phyloP scores from a whole-genome alignment of 2,797 vertebrate genomes.

The Heteromormyrus szaboi region DNA sequence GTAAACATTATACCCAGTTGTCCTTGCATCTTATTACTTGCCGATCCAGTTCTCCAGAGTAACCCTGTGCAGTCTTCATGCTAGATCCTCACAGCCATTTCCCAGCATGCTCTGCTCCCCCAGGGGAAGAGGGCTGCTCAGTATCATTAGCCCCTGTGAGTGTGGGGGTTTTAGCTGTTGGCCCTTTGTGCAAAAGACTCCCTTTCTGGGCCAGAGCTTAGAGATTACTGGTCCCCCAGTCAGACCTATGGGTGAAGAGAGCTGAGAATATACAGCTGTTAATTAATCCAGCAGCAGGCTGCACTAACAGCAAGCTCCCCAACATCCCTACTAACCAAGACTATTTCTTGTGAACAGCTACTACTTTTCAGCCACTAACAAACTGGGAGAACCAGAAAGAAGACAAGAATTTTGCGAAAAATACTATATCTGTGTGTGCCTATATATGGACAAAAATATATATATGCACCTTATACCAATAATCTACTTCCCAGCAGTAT shows the following conservation, averaged over 20 bases:
- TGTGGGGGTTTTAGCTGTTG: neutral
- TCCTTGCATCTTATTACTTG: neutral
- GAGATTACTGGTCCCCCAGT: neutral
- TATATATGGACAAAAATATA: neutral
- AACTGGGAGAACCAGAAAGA: neutral
- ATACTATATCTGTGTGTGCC: neutral
- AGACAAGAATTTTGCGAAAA: neutral
- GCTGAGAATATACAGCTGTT: neutral
- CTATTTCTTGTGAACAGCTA: neutral
- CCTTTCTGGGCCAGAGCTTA: neutral
- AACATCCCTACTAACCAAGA: neutral
- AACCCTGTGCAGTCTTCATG: neutral
- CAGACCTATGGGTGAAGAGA: neutral
- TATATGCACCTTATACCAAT: neutral
- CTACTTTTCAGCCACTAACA: neutral
- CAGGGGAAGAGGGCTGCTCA: neutral
- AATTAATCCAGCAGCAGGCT: neutral
- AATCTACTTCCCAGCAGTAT: neutral
- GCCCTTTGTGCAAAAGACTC: neutral
- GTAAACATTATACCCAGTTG: neutral
- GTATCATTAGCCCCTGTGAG: constrained; percentile 4
- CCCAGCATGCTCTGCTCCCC: constrained; percentile 8
- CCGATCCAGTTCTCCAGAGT: neutral
- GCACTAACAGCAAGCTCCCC: neutral
- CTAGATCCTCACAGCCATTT: neutral